phyloP scores from a whole-genome alignment of 2,113 vertebrate species.

The Hemibagrus wyckioides region DNA sequence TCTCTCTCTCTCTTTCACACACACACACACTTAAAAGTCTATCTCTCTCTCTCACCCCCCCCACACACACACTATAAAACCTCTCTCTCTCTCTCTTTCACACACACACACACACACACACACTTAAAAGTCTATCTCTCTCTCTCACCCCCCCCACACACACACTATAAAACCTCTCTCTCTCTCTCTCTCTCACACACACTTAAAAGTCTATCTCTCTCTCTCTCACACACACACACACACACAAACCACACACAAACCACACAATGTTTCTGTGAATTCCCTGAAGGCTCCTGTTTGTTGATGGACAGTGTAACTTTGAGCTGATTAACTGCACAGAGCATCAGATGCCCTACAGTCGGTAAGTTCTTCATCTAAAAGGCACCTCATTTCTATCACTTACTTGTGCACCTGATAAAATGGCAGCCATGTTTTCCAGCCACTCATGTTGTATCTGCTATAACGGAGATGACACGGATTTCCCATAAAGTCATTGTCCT shows the following conservation, averaged over 20 bases:
- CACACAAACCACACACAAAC: background rate
- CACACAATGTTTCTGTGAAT: background rate
- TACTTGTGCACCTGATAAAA: background rate
- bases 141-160: too few species aligned
- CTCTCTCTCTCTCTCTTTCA: too few species aligned
- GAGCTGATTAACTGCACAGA: background rate
- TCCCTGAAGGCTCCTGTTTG: background rate
- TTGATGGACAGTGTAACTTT: background rate
- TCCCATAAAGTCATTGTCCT: background rate
- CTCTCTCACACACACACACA: background rate
- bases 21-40: too few species aligned
- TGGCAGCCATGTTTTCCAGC: background rate
- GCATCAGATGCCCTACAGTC: background rate
- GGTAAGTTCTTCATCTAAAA: background rate
- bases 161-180: too few species aligned
- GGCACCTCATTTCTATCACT: background rate
- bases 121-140: background rate
- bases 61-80: too few species aligned
- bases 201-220: background rate
- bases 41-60: too few species aligned
- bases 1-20: too few species aligned
- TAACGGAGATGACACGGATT: background rate
- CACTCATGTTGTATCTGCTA: background rate
- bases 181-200: background rate
- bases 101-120: background rate